Base-by-base conservation (phyloP, 1,140 invertebrate genomes). In the Sitophilus oryzae region DNA sequence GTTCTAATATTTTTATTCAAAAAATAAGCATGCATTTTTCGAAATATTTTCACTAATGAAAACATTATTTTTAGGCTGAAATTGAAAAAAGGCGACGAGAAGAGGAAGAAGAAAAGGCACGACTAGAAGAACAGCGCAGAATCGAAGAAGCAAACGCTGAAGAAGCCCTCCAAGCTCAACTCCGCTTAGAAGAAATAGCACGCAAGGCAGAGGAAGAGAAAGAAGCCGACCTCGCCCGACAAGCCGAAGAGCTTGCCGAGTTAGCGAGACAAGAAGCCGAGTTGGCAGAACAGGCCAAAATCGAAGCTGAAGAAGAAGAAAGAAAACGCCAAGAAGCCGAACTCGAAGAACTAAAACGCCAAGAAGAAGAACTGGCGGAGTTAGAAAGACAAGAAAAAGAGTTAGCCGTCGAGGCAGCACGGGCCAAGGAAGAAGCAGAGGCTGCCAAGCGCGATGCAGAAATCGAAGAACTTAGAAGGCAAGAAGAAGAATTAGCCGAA, bases 381-480 rank as follows among this genome's bases (percentile, higher is more conserved):
- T 58, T 71, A 15, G 69, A 68, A 49, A 61, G 66, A 42, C 69
- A 80, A 74, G 77, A 78, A 61, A 76, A 76, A 35, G 79, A 80
- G 63, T 67, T 82, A 62, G 79, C 76, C 8, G 82, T 82, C 69
- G 76, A 58, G 53, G 56, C 43, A 35, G 53, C 23, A 43, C 14
- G 14, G 19, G 56, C 38, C 44, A 40, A 55, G 50, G 42, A 55
- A 34, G 57, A 62, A 50, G 62, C 60, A 0, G 77, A 79, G 62
- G 70, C 79, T 5, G 79, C 77, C 16, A 74, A 75, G 41, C 78
- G 79, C 66, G 77, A 77, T 52, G 77, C 76, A 16, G 77, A 79
- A 64, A 68, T 81, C 61, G 77, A 75, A 8, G 80, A 82, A 68
- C 38, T 58, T 5, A 57, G 50, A 37, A 49, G 49, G 8, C 78